These are phyloP conservation scores for Crypturellus undulatus DNA, from an alignment of 2,113 vertebrate species.

Conservation along the genomic window DNA sequence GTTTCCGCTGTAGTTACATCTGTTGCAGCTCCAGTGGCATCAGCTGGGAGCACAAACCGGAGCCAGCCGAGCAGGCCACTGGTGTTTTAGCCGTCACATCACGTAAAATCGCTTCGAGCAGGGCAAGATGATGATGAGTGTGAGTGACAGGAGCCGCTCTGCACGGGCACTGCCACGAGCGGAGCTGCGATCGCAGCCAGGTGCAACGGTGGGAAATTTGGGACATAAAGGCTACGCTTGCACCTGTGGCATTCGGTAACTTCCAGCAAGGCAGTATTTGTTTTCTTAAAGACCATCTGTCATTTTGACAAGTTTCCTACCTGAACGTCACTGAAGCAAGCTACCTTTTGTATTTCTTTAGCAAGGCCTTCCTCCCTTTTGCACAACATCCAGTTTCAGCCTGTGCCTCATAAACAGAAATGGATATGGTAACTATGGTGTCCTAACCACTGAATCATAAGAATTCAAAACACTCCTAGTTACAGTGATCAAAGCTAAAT, in stretches of 20 bases:
- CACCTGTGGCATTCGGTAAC: conserved; percentile 52
- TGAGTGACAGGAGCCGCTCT: conserved; percentile 40
- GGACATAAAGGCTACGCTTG: not conserved
- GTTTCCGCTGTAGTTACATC: conserved; percentile 1
- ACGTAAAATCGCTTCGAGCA: conserved; percentile 19
- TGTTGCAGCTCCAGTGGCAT: not conserved
- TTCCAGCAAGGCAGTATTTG: not conserved
- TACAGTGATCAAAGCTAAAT: conserved; percentile 80
- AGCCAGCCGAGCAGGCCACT: not conserved
- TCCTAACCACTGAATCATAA: conserved; percentile 56
- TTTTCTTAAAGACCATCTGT: conserved; percentile 27
- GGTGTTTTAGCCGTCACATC: not conserved
- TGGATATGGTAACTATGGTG: conserved; percentile 35
- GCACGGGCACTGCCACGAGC: not conserved
- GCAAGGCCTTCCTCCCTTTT: conserved; percentile 10
- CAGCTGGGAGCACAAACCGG: not conserved
- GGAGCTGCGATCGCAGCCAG: conserved; percentile 47
- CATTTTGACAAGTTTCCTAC: conserved; percentile 41
- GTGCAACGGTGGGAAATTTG: conserved; percentile 26
- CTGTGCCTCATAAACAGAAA: not conserved
- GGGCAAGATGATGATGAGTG: conserved; percentile 29
- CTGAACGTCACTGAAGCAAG: not conserved
- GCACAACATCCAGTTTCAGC: conserved; percentile 16
- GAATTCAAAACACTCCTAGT: conserved; percentile 67
- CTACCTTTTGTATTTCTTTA: not conserved